These are phyloP conservation scores for Pyrochroa serraticornis DNA, from an alignment of 2,888 invertebrate genomes.

Conservation along the genomic window DNA sequence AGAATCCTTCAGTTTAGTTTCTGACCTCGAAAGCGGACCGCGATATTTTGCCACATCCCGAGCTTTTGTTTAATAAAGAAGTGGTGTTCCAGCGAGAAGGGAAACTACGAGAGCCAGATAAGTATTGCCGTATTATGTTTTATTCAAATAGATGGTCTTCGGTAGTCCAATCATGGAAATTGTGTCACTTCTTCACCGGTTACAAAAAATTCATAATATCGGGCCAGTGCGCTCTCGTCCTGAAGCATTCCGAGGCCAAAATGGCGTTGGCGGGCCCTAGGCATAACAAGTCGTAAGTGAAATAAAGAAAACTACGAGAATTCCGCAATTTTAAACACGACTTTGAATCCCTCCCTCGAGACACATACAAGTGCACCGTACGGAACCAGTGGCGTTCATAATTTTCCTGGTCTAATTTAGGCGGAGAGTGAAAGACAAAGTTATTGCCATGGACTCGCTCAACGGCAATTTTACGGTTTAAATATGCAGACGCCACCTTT, in stretches of 20 bases:
- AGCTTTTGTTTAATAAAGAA: background rate
- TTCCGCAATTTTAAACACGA: conserved; percentile 45
- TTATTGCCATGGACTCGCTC: too few species aligned
- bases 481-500: too few species aligned
- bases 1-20: too few species aligned
- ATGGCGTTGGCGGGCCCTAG: conserved; percentile 12
- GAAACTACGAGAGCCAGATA: conserved; percentile 5
- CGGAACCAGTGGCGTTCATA: conserved; percentile 25
- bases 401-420: conserved; percentile 23
- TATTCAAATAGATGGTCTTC: conserved; percentile 25
- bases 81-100: background rate
- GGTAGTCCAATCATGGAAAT: conserved; percentile 30
- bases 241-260: conserved; percentile 12
- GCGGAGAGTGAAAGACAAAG: background rate
- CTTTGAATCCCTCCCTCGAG: conserved; percentile 42
- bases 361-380: conserved; percentile 26
- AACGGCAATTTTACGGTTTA: too few species aligned
- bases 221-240: conserved; percentile 13
- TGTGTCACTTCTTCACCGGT: conserved; percentile 30
- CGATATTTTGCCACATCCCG: too few species aligned
- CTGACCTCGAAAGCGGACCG: too few species aligned
- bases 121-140: conserved; percentile 23
- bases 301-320: conserved; percentile 40
- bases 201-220: conserved; percentile 30
- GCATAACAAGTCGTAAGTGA: conserved; percentile 36